phyloP scores from a whole-genome alignment of 2,888 invertebrate genomes.

The Pterobdella sp. region DNA sequence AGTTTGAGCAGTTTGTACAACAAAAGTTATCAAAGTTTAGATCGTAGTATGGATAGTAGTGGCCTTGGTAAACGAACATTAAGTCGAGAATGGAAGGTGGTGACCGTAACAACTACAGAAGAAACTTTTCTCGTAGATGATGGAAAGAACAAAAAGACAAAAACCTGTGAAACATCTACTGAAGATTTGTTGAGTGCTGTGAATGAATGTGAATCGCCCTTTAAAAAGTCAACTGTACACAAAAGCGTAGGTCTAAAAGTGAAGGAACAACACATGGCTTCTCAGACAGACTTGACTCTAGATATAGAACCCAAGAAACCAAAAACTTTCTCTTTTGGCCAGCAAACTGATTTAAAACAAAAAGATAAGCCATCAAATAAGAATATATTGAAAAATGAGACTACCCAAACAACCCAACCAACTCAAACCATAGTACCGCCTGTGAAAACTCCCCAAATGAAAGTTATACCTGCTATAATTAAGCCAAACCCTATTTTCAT shows the following conservation, averaged over 20 bases:
- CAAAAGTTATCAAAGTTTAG: conserved; percentile 26
- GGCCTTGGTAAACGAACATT: conserved; percentile 6
- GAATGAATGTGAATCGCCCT: neutral
- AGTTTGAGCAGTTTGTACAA: conserved; percentile 11
- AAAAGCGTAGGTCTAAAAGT: neutral
- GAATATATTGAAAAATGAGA: neutral
- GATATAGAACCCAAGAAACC: neutral
- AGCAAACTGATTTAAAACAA: conserved; percentile 5
- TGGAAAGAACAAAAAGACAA: conserved; percentile 5
- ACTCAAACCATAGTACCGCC: neutral
- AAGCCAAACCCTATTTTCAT: neutral
- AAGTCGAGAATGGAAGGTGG: conserved; percentile 15
- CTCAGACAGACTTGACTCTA: neutral
- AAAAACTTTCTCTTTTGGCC: neutral
- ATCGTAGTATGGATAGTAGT: conserved; percentile 19
- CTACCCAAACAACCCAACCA: neutral
- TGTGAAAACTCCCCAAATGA: neutral
- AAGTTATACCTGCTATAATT: neutral
- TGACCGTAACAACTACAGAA: conserved; percentile 21
- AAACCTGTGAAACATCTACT: neutral
- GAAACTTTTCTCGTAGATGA: conserved; percentile 24
- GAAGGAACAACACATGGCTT: neutral
- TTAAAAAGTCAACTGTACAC: neutral
- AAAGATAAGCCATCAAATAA: neutral
- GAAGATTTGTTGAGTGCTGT: neutral